These are phyloP conservation scores for Pomacea maculata DNA, from an alignment of 1,140 invertebrate genomes.

Conservation along the genomic window DNA sequence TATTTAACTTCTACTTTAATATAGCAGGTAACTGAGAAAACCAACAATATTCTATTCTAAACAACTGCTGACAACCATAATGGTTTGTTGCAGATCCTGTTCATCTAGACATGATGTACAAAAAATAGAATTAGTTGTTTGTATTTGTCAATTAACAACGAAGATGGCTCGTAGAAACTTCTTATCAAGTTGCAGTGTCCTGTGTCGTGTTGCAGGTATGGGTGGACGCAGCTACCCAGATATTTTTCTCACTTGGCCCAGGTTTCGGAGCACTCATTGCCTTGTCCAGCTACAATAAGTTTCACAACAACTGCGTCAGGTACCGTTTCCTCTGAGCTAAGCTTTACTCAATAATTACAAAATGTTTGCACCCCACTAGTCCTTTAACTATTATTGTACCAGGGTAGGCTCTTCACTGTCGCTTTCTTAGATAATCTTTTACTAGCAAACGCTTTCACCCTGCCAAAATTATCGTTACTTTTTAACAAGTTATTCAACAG, in stretches of 20 bases:
- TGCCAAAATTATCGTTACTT: no score
- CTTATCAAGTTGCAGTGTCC: no score
- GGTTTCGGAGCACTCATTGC: slow-evolving; percentile 70
- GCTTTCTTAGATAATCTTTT: no score
- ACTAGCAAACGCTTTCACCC: no score
- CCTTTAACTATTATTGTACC: no score
- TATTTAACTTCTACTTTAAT: background rate
- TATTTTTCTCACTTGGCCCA: slow-evolving; percentile 86
- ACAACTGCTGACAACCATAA: background rate
- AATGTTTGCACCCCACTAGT: no score
- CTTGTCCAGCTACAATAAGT: slow-evolving; percentile 70
- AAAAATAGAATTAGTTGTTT: background rate
- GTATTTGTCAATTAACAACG: background rate
- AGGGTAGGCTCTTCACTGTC: no score
- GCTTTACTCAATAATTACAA: no score
- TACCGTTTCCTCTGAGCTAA: slow-evolving; percentile 66
- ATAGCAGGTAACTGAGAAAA: background rate
- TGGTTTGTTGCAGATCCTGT: background rate
- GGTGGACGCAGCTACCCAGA: slow-evolving; percentile 85
- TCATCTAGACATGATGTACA: no score
- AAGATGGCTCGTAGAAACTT: no score
- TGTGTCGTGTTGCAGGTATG: slow-evolving; percentile 77
- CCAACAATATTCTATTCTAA: background rate
- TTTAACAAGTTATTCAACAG: no score
- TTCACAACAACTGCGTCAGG: slow-evolving; percentile 42